A percentile compares a stretch with the other conserved stretches of the same genome.
These are phyloP conservation scores for Camarhynchus parvulus DNA, from an alignment of 2,113 vertebrate species.

Conservation along the genomic window DNA sequence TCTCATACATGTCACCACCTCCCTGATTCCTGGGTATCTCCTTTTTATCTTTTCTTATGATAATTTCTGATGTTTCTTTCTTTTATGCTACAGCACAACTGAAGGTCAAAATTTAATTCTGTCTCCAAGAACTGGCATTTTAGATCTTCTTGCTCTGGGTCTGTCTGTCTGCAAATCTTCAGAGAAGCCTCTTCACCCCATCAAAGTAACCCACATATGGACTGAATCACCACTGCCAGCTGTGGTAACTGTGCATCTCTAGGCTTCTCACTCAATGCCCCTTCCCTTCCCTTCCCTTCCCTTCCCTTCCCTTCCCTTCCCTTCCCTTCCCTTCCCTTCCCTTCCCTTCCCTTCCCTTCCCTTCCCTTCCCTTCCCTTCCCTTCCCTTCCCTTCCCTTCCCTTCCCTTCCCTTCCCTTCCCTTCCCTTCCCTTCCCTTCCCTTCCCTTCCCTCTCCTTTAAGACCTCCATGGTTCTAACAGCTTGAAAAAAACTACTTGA, in stretches of 20 bases:
- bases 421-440: not conserved
- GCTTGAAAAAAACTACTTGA: not conserved
- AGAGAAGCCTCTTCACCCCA: not conserved
- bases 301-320: too few species aligned
- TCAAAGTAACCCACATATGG: not conserved
- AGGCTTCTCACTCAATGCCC: not conserved
- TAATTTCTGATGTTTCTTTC: not conserved
- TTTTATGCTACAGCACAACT: not conserved
- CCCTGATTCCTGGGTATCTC: not conserved
- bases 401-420: too few species aligned
- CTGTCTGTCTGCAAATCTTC: not conserved
- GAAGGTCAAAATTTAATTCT: not conserved
- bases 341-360: too few species aligned
- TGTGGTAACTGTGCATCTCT: not conserved
- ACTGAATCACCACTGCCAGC: not conserved
- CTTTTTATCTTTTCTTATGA: not conserved
- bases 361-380: not conserved
- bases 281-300: too few species aligned
- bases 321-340: not conserved
- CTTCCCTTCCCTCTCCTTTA: not conserved
- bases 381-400: too few species aligned
- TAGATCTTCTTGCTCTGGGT: not conserved
- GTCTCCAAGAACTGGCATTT: not conserved
- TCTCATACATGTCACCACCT: not conserved
- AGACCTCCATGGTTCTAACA: not conserved